phyloP scores from a whole-genome alignment of 2,797 vertebrate genomes.

The Philypnodon macrostomus region DNA sequence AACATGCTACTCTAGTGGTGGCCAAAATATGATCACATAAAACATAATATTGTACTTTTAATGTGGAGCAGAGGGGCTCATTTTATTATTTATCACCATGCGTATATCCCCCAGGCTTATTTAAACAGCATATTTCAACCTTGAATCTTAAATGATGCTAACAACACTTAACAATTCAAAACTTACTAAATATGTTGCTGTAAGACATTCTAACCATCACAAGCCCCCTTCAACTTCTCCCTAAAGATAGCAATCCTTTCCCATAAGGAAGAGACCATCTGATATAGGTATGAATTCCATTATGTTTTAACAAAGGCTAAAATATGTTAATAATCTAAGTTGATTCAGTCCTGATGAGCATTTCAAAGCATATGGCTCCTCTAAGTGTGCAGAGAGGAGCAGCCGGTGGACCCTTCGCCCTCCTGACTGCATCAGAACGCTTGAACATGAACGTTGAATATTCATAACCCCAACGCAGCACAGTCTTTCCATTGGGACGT shows the following conservation, averaged over 20 bases:
- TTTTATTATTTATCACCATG: not conserved
- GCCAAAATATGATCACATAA: too few species aligned
- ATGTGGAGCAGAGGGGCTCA: too few species aligned
- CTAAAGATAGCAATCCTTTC: too few species aligned
- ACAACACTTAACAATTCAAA: too few species aligned
- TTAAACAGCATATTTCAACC: not conserved
- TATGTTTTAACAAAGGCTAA: not conserved
- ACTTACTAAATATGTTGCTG: too few species aligned
- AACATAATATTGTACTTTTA: too few species aligned
- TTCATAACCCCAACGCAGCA: slow-evolving; percentile 69
- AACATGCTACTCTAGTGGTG: too few species aligned
- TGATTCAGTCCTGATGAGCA: slow-evolving; percentile 13
- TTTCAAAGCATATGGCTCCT: slow-evolving; percentile 66
- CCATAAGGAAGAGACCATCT: too few species aligned
- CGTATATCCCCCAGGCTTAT: not conserved
- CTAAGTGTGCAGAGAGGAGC: slow-evolving; percentile 51
- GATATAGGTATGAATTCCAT: too few species aligned
- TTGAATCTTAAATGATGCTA: too few species aligned
- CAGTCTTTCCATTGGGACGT: slow-evolving; percentile 63
- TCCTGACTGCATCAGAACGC: slow-evolving; percentile 52
- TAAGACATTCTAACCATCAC: too few species aligned
- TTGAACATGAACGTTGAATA: slow-evolving; percentile 63
- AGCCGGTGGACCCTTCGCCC: slow-evolving; percentile 54
- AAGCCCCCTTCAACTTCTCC: too few species aligned
- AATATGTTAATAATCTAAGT: not conserved